Evolutionary conservation across 2,797 vertebrate species (phyloP).

Genomic region (Etheostoma nigrum): DNA sequence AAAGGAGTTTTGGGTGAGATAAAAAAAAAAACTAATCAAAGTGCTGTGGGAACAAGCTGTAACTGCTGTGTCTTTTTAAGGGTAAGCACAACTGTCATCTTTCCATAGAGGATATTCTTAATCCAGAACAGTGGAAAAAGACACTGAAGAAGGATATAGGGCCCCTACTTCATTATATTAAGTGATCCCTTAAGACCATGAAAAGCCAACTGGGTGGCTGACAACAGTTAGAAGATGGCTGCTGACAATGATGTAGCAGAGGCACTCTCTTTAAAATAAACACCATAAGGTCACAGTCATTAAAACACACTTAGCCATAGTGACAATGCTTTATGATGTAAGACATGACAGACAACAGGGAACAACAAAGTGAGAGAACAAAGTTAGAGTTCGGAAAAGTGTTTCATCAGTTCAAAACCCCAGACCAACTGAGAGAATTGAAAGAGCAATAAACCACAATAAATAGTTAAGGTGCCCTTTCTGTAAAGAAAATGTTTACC

Average conservation of each 20-base stretch:
- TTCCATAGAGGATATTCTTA: slow-evolving; percentile 48
- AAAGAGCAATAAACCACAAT: neutral
- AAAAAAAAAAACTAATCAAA: neutral
- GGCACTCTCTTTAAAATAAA: slow-evolving; percentile 62
- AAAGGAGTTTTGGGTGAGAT: slow-evolving; percentile 7
- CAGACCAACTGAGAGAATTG: neutral
- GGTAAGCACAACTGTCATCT: slow-evolving; percentile 6
- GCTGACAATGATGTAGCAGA: slow-evolving; percentile 40
- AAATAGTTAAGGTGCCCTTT: neutral
- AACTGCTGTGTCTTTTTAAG: slow-evolving; percentile 26
- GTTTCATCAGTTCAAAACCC: neutral
- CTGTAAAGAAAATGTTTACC: neutral
- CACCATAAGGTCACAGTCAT: slow-evolving; percentile 59
- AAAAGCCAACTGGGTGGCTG: slow-evolving; percentile 36
- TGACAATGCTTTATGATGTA: slow-evolving; percentile 17
- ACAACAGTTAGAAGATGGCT: slow-evolving; percentile 54
- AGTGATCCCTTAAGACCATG: slow-evolving; percentile 45
- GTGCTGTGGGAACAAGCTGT: neutral
- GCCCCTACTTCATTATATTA: slow-evolving; percentile 34
- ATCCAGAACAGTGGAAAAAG: slow-evolving; percentile 60
- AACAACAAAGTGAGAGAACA: slow-evolving; percentile 22
- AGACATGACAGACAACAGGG: slow-evolving; percentile 10
- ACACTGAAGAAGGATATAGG: slow-evolving; percentile 7
- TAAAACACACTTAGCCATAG: slow-evolving; percentile 61
- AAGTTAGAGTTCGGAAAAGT: neutral